Base-by-base conservation (phyloP, 2,888 invertebrate genomes). In the Amphipyra tragopoginis region DNA sequence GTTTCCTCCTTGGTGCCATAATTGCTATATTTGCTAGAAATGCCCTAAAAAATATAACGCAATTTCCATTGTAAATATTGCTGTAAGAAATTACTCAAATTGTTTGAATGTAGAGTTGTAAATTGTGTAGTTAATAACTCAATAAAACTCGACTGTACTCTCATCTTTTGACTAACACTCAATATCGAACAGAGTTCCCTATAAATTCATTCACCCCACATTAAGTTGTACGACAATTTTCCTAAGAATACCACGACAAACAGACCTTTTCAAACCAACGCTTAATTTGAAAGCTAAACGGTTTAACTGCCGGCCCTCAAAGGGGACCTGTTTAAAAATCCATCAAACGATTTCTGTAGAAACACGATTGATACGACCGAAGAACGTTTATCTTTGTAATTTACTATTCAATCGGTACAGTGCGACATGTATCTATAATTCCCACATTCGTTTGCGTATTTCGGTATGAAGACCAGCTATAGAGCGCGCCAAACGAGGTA, bases 321-420 rank as follows among this genome's bases (percentile, higher is more conserved):
- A 75, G 65, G 49, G 40, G 52, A 45, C 29, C 49, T 69, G 50
- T 72, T 78, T 72, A 75, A 77, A 74, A 67, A 75, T 61, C 72
- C 57, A 76, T 75, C 65, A 72, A 77, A 66, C 54, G 51, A 43
- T 65, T 72, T 68, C 68, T 48, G 43, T 71, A 58, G 59, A 74
- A 75, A 55, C 40, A 13, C 57, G 57, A 78, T 72, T 64, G 72
- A 70, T 66, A 66, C 15, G 60, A 64, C 49, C 44, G 33, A 40
- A 39, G 50, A 5, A 40, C 68, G 52, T 57, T 66, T 77, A 67
- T 65, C 67, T 71, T 64, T 40, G 75, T 75, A 61, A 68, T 78
- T 77, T 76, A 56, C 60, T 59, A 78, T 72, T 75, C 72, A 61
- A 78, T 72, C 58, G 61, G 38, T 65, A 65, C 47, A 45, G 29